A percentile compares a stretch with the other conserved stretches of the same genome.
Conservation (phyloP, 1,140 invertebrate species). For the Drosophila nigrodunni region DNA sequence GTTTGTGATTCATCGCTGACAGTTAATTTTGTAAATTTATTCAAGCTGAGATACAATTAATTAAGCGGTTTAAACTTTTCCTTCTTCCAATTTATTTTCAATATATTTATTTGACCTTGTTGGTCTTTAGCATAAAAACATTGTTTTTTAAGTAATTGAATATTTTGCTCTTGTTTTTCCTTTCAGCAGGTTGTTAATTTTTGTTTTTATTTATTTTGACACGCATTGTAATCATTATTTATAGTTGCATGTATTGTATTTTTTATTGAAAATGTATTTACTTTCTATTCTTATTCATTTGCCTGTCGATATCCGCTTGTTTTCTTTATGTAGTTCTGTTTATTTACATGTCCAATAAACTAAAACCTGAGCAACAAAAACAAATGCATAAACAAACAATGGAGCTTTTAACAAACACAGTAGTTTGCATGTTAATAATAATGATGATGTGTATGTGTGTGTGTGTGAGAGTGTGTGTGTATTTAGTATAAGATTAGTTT, state of each 20-base stretch:
- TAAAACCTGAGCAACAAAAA: conserved; percentile 11
- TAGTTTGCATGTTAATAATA: conserved; percentile 47
- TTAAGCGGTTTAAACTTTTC: no score
- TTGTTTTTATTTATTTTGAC: conserved; percentile 25
- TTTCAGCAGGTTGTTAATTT: not conserved
- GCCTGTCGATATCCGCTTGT: conserved; percentile 28
- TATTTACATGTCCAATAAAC: conserved; percentile 45
- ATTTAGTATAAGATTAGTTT: conserved; percentile 24
- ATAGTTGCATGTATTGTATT: conserved; percentile 17
- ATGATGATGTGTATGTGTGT: not conserved
- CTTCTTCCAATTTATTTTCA: no score
- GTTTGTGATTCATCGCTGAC: conserved; percentile 30
- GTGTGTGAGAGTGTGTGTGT: not conserved
- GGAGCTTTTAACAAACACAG: conserved; percentile 24
- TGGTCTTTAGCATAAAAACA: no score
- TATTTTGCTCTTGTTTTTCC: not conserved
- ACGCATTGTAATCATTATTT: conserved; percentile 23
- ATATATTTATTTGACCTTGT: no score
- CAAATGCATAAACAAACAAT: conserved; percentile 8
- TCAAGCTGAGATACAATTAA: not conserved
- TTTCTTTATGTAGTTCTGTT: conserved; percentile 28
- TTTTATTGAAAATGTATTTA: conserved; percentile 44
- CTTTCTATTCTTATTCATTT: conserved; percentile 38
- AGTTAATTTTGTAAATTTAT: not conserved
- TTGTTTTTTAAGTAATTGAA: not conserved